A percentile compares a stretch with the other conserved stretches of the same genome.
phyloP scores from a whole-genome alignment of 2,797 vertebrate genomes.

The Pelochelys cantorii region DNA sequence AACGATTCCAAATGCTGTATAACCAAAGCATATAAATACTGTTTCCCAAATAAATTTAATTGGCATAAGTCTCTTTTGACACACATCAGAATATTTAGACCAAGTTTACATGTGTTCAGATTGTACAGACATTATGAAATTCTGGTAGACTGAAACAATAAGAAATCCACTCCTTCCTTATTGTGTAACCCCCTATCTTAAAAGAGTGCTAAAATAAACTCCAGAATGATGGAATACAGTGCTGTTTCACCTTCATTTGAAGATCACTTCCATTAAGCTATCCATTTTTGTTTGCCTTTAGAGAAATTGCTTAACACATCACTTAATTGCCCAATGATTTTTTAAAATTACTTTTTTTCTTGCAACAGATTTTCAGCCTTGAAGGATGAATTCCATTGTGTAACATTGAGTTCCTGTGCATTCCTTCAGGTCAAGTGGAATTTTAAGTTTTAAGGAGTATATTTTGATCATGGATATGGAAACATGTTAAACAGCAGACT shows the following conservation, averaged over 20 bases:
- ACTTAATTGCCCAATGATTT: neutral
- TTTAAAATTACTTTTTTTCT: neutral
- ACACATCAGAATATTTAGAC: constrained; percentile 24
- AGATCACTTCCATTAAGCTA: neutral
- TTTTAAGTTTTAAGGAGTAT: neutral
- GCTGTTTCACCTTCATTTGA: neutral
- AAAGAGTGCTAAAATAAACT: neutral
- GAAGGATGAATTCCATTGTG: neutral
- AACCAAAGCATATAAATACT: neutral
- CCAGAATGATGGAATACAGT: neutral
- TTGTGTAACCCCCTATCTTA: rapidly evolving
- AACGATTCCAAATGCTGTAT: neutral
- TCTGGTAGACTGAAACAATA: neutral
- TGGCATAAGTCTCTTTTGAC: neutral
- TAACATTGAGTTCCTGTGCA: neutral
- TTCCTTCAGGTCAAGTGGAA: neutral
- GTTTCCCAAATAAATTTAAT: neutral
- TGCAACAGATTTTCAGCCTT: neutral
- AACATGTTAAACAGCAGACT: neutral
- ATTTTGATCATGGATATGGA: neutral
- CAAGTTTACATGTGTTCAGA: neutral
- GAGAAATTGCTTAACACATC: neutral
- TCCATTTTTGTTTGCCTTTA: neutral
- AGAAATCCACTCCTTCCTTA: constrained; percentile 8
- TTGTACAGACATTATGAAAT: neutral